These are phyloP conservation scores for pig (Sus scrofa) DNA, from an alignment of 2,113 vertebrate species.

Conservation along the genomic window T2T-Sscrofa CM000828.6:37468501-37469000, in stretches of 20 bases:
- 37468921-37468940: background rate
- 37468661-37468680: conserved; percentile 35
- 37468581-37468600: conserved; percentile 41
- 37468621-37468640: background rate
- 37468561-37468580: too few relatives aligned
- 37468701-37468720: conserved; percentile 7
- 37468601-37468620: conserved; percentile 41
- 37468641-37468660: background rate
- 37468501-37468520: too few relatives aligned
- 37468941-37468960: background rate
- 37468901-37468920: background rate
- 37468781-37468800: background rate
- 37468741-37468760: background rate
- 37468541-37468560: too few relatives aligned
- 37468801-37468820: background rate
- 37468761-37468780: background rate
- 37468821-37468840: background rate
- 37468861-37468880: background rate
- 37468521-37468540: too few relatives aligned
- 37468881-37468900: background rate
- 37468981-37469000: background rate
- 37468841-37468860: conserved; percentile 20
- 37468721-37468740: background rate
- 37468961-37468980: background rate
- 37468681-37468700: background rate